Evolutionary conservation across 2,113 vertebrate species (phyloP).

Genomic region (Chlamydotis undulata): DNA sequence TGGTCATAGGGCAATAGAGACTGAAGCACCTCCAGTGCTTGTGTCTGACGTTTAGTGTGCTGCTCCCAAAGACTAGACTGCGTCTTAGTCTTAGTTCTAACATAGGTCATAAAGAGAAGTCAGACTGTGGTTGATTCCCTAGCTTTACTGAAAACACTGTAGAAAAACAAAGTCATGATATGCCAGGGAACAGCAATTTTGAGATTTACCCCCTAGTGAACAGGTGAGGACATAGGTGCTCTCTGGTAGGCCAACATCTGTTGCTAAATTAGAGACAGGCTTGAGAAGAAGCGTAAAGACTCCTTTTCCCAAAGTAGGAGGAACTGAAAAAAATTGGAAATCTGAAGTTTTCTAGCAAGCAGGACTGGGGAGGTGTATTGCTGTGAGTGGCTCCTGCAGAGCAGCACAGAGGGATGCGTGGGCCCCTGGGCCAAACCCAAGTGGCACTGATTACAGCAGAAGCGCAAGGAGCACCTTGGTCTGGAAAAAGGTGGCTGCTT

Average conservation of each 20-base stretch:
- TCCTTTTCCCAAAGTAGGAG: neutral
- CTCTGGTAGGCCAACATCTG: neutral
- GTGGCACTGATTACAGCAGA: neutral
- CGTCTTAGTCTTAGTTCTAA: neutral
- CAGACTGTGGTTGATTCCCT: neutral
- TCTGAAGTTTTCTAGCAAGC: neutral
- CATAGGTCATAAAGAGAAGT: neutral
- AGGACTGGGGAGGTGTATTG: neutral
- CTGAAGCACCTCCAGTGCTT: neutral
- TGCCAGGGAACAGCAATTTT: rapidly evolving
- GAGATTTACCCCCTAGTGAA: neutral
- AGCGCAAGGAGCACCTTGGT: rapidly evolving
- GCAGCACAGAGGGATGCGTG: neutral
- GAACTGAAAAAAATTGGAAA: neutral
- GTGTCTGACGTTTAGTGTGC: neutral
- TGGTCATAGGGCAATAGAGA: neutral
- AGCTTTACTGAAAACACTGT: neutral
- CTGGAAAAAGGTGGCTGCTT: neutral
- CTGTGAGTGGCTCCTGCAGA: neutral
- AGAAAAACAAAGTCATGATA: neutral
- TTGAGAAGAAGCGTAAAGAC: neutral
- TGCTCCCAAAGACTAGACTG: neutral
- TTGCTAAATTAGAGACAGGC: neutral
- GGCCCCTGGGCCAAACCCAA: neutral
- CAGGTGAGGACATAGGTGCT: neutral